Percentiles rank a stretch among this genome's conserved stretches.
Evolutionary conservation across 2,113 vertebrate species (phyloP).

Genomic region (Microtus ochrogaster): DNA sequence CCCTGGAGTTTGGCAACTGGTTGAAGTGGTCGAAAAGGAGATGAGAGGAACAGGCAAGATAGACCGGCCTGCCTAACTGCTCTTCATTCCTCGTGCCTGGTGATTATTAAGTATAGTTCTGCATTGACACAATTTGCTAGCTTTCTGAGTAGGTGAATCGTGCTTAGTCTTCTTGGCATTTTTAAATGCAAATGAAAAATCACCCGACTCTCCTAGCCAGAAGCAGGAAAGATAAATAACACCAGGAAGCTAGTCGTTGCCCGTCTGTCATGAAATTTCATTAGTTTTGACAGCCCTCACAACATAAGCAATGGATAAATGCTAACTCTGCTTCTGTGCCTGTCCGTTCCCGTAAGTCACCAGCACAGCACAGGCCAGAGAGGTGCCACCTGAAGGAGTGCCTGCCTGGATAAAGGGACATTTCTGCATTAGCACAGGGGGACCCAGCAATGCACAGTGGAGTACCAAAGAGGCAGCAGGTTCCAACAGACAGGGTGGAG

Average conservation of each 20-base stretch:
- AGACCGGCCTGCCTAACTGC: slow-evolving; percentile 82
- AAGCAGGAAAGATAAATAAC: slow-evolving; percentile 87
- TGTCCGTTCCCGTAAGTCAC: slow-evolving; percentile 76
- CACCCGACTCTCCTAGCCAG: slow-evolving; percentile 74
- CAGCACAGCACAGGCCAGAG: neutral
- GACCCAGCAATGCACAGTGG: neutral
- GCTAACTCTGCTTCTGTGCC: slow-evolving; percentile 79
- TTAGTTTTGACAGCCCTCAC: slow-evolving; percentile 86
- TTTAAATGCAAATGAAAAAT: slow-evolving; percentile 87
- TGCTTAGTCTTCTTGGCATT: slow-evolving; percentile 91
- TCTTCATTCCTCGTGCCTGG: slow-evolving; percentile 85
- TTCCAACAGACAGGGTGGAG: neutral
- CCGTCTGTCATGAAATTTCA: slow-evolving; percentile 86
- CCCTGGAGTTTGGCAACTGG: slow-evolving; percentile 67
- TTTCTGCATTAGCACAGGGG: neutral
- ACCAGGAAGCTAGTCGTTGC: slow-evolving; percentile 81
- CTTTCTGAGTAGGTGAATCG: slow-evolving; percentile 88
- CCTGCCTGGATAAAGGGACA: neutral
- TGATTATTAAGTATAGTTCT: slow-evolving; percentile 90
- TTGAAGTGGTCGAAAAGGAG: slow-evolving; percentile 56
- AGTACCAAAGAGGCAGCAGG: neutral
- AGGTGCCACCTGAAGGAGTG: neutral
- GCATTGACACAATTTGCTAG: slow-evolving; percentile 90
- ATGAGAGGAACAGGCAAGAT: slow-evolving; percentile 38
- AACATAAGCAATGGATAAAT: slow-evolving; percentile 85